Percentiles rank a stretch among this genome's conserved stretches.
These are phyloP conservation scores for Drosophila stalkeri DNA, from an alignment of 2,888 invertebrate genomes.

Conservation along the genomic window DNA sequence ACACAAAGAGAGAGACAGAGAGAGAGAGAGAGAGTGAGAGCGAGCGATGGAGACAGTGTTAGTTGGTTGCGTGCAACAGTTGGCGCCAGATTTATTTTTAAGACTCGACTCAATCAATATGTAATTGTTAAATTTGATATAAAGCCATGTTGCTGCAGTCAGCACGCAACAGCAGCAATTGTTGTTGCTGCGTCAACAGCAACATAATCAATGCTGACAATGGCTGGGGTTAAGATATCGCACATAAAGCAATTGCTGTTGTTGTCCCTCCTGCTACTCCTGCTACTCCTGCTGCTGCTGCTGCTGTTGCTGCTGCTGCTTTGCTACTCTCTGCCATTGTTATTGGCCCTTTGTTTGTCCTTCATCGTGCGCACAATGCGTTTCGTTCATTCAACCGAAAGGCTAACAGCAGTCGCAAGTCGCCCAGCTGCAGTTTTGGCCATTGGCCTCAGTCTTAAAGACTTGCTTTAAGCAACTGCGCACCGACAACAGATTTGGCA, in stretches of 20 bases:
- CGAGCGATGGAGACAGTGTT: constrained; percentile 27
- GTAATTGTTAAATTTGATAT: constrained; percentile 74
- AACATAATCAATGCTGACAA: constrained; percentile 72
- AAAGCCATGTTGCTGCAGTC: constrained; percentile 44
- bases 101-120: constrained; percentile 69
- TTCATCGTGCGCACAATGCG: constrained; percentile 54
- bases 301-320: constrained; percentile 12
- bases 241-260: constrained; percentile 37
- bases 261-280: constrained; percentile 1
- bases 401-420: constrained; percentile 57
- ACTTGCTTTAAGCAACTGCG: constrained; percentile 19
- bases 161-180: constrained; percentile 32
- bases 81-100: constrained; percentile 63
- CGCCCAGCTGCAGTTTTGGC: constrained; percentile 56
- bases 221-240: constrained; percentile 62
- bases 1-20: constrained; percentile 14
- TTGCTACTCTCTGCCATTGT: constrained; percentile 45
- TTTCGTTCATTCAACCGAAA: constrained; percentile 76
- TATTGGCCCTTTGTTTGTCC: constrained; percentile 69
- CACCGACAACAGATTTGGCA: constrained; percentile 42
- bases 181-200: constrained; percentile 36
- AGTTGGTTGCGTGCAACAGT: constrained; percentile 70
- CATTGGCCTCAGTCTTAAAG: constrained; percentile 47
- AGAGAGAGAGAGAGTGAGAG: constrained; percentile 30
- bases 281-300: constrained; percentile 13